Conservation (phyloP, 2,113 vertebrate genomes). For the Sebastes fasciatus region DNA sequence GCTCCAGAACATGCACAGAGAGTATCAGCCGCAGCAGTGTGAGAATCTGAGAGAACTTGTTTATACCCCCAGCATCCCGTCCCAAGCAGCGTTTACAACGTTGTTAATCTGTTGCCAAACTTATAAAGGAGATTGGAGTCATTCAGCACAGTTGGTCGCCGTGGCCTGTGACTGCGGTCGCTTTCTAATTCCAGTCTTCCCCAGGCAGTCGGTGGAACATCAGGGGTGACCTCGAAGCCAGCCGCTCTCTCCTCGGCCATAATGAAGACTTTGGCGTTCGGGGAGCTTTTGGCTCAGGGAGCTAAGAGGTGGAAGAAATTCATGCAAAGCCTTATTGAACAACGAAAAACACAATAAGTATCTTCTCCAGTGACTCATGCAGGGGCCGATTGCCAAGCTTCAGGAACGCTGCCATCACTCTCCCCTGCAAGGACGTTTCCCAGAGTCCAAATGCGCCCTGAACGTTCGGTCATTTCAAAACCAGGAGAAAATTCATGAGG, state of each 20-base stretch:
- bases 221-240: conserved; percentile 76
- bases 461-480: conserved; percentile 31
- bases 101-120: conserved; percentile 73
- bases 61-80: conserved; percentile 60
- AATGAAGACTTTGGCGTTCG: conserved; percentile 73
- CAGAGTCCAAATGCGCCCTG: conserved; percentile 35
- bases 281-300: conserved; percentile 67
- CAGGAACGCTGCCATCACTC: conserved; percentile 54
- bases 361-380: conserved; percentile 61
- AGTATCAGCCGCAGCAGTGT: conserved; percentile 37
- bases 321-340: conserved; percentile 74
- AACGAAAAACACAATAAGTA: conserved; percentile 70
- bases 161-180: conserved; percentile 59
- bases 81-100: conserved; percentile 69
- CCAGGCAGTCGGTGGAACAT: conserved; percentile 69
- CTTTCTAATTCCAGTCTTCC: conserved; percentile 72
- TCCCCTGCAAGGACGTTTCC: conserved; percentile 46
- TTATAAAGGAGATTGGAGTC: conserved; percentile 70
- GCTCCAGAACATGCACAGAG: conserved; percentile 43
- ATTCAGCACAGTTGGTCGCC: conserved; percentile 61
- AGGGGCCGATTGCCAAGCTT: conserved; percentile 63
- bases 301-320: conserved; percentile 67
- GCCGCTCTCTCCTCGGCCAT: conserved; percentile 69
- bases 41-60: conserved; percentile 54
- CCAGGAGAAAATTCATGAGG: conserved; percentile 5